Evolutionary conservation across 2,113 vertebrate species (phyloP).

Genomic region (Eonycteris spelaea): DNA sequence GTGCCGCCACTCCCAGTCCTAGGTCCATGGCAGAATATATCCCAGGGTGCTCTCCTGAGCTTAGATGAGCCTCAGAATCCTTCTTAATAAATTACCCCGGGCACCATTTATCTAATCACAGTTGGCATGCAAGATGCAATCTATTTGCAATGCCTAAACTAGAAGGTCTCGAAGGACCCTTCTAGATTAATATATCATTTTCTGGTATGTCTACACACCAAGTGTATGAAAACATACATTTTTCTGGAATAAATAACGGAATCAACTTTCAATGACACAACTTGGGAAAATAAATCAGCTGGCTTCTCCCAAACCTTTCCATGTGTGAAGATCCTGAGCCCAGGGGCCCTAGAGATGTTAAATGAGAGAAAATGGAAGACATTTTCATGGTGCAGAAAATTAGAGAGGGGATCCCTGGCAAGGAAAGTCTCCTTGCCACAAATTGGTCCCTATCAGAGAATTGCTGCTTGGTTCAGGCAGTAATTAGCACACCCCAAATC

Average conservation of each 20-base stretch:
- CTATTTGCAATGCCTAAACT: not conserved
- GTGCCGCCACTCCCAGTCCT: not conserved
- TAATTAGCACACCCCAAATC: slow-evolving; percentile 37
- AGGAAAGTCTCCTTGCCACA: slow-evolving; percentile 37
- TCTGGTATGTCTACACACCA: not conserved
- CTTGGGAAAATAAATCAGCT: slow-evolving; percentile 39
- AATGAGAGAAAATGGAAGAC: slow-evolving; percentile 34
- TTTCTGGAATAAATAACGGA: slow-evolving; percentile 50
- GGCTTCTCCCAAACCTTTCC: not conserved
- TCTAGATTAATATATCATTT: slow-evolving; percentile 37
- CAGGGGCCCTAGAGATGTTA: not conserved
- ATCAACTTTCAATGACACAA: slow-evolving; percentile 25
- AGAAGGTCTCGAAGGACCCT: not conserved
- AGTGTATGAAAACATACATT: slow-evolving; percentile 2
- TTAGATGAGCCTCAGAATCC: not conserved
- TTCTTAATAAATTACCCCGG: not conserved
- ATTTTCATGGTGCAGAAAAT: slow-evolving; percentile 15
- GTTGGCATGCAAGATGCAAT: slow-evolving; percentile 6
- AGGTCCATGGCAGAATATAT: not conserved
- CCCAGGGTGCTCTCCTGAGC: not conserved
- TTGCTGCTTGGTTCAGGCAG: not conserved
- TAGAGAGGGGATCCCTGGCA: slow-evolving; percentile 15
- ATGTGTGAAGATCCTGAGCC: not conserved
- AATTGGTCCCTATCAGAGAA: slow-evolving; percentile 24
- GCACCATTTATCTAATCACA: not conserved